phyloP scores from a whole-genome alignment of 2,797 vertebrate genomes.

The Balearica regulorum region DNA sequence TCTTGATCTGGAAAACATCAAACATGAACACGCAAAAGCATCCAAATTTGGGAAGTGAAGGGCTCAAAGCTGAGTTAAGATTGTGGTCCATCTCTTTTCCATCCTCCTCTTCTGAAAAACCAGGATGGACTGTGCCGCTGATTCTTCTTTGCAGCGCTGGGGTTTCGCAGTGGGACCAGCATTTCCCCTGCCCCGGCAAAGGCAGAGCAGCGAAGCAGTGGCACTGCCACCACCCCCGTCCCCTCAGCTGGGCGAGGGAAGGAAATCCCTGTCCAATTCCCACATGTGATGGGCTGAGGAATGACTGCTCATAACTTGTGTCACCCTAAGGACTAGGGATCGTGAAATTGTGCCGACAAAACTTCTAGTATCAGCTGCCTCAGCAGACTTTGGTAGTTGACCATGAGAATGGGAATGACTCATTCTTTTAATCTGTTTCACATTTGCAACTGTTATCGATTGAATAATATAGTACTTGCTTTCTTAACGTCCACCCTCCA shows the following conservation, averaged over 20 bases:
- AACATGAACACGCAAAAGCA: neutral
- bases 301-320: neutral
- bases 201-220: rapidly evolving
- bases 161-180: neutral
- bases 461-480: neutral
- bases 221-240: rapidly evolving
- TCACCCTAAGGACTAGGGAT: neutral
- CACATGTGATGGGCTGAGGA: rapidly evolving
- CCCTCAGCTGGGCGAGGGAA: rapidly evolving
- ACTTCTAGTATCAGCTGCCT: neutral
- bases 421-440: neutral
- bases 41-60: neutral
- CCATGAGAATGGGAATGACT: neutral
- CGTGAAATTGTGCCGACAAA: neutral
- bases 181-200: neutral
- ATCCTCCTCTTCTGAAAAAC: neutral
- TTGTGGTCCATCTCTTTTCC: neutral
- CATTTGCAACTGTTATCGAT: neutral
- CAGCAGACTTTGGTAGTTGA: neutral
- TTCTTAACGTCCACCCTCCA: neutral
- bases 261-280: neutral
- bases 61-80: neutral
- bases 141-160: neutral
- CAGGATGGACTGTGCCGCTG: rapidly evolving
- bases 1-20: neutral